Evolutionary conservation across 2,888 invertebrate species (phyloP), one percentile per base, ranked within the genome.

Genomic region (Amphipyra tragopoginis): DNA sequence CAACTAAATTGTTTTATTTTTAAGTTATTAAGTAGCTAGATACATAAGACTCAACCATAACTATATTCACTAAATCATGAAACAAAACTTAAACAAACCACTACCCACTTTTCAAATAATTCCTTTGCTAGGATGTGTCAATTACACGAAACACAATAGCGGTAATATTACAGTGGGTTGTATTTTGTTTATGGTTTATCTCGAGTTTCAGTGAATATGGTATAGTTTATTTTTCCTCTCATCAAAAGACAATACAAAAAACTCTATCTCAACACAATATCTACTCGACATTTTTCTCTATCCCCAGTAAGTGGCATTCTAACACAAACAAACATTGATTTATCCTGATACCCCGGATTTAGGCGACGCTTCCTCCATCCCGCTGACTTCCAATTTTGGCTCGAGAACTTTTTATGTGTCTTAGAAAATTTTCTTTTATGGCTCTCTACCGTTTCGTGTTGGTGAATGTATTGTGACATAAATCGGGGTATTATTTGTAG

Each of bases 331-430:
- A 93, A 93, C 94, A 94, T 93, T 94, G 94, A 94, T 94, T 93
- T 94, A 94, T 94, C 91, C 90, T 93, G 93, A 93, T 93, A 93
- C 93, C 83, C 76, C 80, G 93, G 92, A 88, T 92, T 92, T 89
- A 84, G 85, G 82, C 79, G 60, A 42, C 61, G 80, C 84, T 83
- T 83, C 83, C 84, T 80, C 81, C 80, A 56, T 67, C 83, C 83
- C 82, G 81, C 92, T 93, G 91, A 91, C 91, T 91, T 90, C 86
- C 93, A 92, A 93, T 93, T 92, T 87, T 85, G 75, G 56, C 55
- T 80, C 83, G 85, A 83, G 86, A 89, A 91, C 87, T 92, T 93
- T 93, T 93, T 93, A 93, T 92, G 88, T 90, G 89, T 90, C 92
- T 90, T 90, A 91, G 90, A 90, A 92, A 92, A 91, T 91, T 90